Conservation (phyloP, 1,140 invertebrate species). For the Drosophila insularis region DNA sequence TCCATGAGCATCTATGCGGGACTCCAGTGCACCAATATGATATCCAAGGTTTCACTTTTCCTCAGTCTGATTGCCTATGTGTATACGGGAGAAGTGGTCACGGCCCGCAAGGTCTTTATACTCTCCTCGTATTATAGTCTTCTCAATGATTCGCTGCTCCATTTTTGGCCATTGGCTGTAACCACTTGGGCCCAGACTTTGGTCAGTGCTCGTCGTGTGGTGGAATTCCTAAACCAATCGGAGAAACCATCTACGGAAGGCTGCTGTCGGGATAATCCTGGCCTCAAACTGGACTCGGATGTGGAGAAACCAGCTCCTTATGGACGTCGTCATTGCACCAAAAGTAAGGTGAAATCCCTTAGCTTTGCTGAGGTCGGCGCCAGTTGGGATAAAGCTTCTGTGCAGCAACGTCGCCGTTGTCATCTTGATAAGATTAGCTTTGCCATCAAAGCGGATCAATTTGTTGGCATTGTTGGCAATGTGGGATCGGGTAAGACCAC, state of each 20-base stretch:
- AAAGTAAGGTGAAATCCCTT: conserved; percentile 73
- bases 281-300: conserved; percentile 30
- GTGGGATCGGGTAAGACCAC: conserved; percentile 92
- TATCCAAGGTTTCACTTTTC: conserved; percentile 86
- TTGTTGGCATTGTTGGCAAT: conserved; percentile 88
- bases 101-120: conserved; percentile 85
- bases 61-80: conserved; percentile 86
- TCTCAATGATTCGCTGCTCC: conserved; percentile 84
- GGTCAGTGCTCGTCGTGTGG: conserved; percentile 88
- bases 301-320: conserved; percentile 1
- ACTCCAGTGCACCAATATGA: conserved; percentile 83
- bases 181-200: conserved; percentile 84
- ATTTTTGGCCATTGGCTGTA: conserved; percentile 88
- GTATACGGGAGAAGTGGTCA: conserved; percentile 84
- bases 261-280: conserved; percentile 50
- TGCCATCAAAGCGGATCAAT: conserved; percentile 83
- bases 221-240: conserved; percentile 83
- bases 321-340: conserved; percentile 49
- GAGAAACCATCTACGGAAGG: conserved; percentile 44
- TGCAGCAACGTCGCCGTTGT: conserved; percentile 51
- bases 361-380: conserved; percentile 73
- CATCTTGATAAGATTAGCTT: conserved; percentile 83
- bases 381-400: conserved; percentile 79
- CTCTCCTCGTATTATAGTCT: conserved; percentile 83
- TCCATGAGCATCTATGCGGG: conserved; percentile 82